These are phyloP conservation scores for Mythimna lalbum DNA, from an alignment of 2,888 invertebrate genomes.

Conservation along the genomic window DNA sequence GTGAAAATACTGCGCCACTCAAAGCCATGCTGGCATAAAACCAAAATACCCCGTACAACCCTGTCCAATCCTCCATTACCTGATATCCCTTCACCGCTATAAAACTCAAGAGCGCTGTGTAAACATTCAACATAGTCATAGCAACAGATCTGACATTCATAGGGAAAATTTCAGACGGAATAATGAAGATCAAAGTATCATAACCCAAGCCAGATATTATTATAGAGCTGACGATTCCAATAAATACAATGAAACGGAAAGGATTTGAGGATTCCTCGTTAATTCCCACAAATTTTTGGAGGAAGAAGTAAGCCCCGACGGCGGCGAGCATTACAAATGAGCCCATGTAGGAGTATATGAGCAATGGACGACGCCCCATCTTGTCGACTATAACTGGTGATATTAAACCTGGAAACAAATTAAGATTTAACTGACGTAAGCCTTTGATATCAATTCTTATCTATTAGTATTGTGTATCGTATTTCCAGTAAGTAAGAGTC, in stretches of 20 bases:
- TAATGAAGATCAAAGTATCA: conserved; percentile 86
- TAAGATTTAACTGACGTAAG: background rate
- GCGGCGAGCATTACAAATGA: conserved; percentile 71
- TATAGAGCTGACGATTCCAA: conserved; percentile 80
- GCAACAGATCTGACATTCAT: conserved; percentile 90
- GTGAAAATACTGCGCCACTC: conserved; percentile 86
- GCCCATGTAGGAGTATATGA: conserved; percentile 82
- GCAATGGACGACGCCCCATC: conserved; percentile 86
- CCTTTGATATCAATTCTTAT: background rate
- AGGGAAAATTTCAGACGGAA: conserved; percentile 91
- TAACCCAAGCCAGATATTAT: conserved; percentile 83
- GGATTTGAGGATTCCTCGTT: conserved; percentile 68
- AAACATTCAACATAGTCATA: conserved; percentile 85
- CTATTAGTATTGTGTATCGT: background rate
- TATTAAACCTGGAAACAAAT: conserved; percentile 77
- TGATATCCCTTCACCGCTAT: conserved; percentile 88
- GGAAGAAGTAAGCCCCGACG: conserved; percentile 83
- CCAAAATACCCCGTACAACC: conserved; percentile 88
- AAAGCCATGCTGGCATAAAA: conserved; percentile 85
- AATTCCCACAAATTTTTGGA: conserved; percentile 73
- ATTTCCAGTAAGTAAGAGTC: conserved; percentile 1
- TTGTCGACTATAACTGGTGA: conserved; percentile 80
- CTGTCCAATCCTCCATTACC: conserved; percentile 82
- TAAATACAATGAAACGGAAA: conserved; percentile 80
- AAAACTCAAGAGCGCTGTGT: conserved; percentile 87